Base-by-base conservation (phyloP, 1,140 invertebrate species). In the Euwallacea similis region DNA sequence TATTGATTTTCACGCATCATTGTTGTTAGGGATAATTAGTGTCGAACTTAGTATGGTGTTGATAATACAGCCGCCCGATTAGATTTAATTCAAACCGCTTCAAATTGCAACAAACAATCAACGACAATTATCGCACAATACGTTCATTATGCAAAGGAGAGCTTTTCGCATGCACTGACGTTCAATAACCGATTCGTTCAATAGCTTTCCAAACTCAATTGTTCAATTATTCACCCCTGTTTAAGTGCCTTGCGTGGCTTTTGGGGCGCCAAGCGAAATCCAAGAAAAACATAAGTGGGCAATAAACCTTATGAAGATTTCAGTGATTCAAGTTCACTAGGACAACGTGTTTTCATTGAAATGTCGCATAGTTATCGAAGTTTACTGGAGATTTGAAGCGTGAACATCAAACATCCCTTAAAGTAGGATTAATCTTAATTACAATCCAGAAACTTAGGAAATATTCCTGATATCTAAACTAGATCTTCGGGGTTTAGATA, bases 341-440 rank as follows among this genome's bases (percentile, higher is more conserved):
- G 1, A 33, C 1, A 33, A 33, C 21, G 4, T 33, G 21, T 33
- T 33, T 33, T 33, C 1, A 33, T 33, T 33, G 21, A 33, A 33
- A 33, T 33, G 21, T 33, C 21, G 21, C 21, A 33, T 33, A 33
- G 21, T 33, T 33, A 4, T 33, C 21, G 21, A 33, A 33, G 21
- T 33, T 33, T 33, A 33, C 4, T 33, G 21, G 4, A 1, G 21
- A 33, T 33, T 4, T 33, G 21, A 4, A 33, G 21, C 21, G 21
- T 33, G 21, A 33, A 33, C 21, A 33, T 33, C 21, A 33, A 50
- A 50, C 46, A 7, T 13, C 9, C 46, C 13, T 50, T 50, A 10
- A 50, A 10, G 15, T 59, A 59, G 60, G 56, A 62, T 62, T 46
- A 15, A 62, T 62, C 60, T 62, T 62, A 62, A 62, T 62, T 62